These are phyloP conservation scores for Dendroctonus valens DNA, from an alignment of 1,140 invertebrate species.

Conservation along the genomic window DNA sequence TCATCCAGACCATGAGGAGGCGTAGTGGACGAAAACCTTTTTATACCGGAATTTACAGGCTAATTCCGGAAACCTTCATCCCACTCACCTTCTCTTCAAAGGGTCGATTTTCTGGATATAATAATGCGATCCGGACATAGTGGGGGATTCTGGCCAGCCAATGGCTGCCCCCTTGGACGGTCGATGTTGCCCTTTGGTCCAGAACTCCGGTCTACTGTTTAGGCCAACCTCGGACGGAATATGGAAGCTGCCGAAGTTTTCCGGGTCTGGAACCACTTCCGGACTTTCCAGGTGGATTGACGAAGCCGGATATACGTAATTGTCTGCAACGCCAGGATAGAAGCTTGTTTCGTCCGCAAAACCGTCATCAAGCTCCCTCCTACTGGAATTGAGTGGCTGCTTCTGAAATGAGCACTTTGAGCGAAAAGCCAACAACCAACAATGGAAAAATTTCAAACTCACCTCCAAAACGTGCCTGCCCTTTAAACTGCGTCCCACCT, in stretches of 20 bases:
- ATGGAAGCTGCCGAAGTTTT: background rate
- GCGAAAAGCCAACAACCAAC: too few species aligned
- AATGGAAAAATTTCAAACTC: too few species aligned
- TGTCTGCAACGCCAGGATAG: too few species aligned
- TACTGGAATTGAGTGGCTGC: too few species aligned
- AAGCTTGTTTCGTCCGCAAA: too few species aligned
- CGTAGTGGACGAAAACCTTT: background rate
- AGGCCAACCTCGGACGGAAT: background rate
- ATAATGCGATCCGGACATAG: background rate
- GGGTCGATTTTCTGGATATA: slow-evolving; percentile 9
- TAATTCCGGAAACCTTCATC: background rate
- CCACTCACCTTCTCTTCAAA: background rate
- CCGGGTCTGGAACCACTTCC: background rate
- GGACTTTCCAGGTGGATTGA: too few species aligned
- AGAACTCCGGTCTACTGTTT: background rate
- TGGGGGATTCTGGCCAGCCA: background rate
- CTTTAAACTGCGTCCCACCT: too few species aligned
- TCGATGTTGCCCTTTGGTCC: background rate
- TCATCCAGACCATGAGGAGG: background rate
- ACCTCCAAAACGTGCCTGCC: too few species aligned
- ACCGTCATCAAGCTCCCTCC: too few species aligned
- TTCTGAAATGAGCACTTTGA: too few species aligned
- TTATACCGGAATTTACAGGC: background rate
- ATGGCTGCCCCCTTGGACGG: background rate
- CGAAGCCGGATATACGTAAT: too few species aligned